These are phyloP conservation scores for Platichthys stellatus DNA, from an alignment of 2,113 vertebrate species.

Conservation along the genomic window DNA sequence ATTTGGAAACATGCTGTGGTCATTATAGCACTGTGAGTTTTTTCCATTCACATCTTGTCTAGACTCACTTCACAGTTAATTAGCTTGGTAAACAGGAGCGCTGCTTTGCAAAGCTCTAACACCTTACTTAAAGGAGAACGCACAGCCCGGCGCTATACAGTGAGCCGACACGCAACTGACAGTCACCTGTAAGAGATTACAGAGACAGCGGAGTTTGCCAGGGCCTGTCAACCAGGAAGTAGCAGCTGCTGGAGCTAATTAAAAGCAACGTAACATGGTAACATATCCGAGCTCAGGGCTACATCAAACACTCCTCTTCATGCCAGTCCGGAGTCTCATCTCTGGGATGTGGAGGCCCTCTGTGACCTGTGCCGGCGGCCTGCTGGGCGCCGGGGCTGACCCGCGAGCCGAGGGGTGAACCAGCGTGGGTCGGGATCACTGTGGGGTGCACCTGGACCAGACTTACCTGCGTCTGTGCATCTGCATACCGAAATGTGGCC, in stretches of 20 bases:
- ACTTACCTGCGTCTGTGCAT: constrained; percentile 79
- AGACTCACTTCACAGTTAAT: constrained; percentile 62
- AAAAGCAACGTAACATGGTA: constrained; percentile 85
- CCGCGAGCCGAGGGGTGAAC: constrained; percentile 65
- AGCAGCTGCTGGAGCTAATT: constrained; percentile 90
- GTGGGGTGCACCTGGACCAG: constrained; percentile 74
- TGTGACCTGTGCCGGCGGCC: constrained; percentile 75
- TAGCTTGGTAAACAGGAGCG: constrained; percentile 60
- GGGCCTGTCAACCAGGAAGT: constrained; percentile 82
- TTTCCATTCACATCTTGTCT: constrained; percentile 37
- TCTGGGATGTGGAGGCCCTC: constrained; percentile 75
- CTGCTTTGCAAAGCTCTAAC: constrained; percentile 37
- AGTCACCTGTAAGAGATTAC: constrained; percentile 91
- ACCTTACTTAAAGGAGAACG: constrained; percentile 61
- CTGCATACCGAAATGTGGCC: constrained; percentile 71
- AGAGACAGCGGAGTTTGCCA: constrained; percentile 76
- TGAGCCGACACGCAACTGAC: constrained; percentile 54
- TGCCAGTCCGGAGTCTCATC: constrained; percentile 80
- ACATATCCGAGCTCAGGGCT: constrained; percentile 72
- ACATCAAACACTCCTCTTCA: constrained; percentile 84
- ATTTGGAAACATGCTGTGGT: constrained; percentile 80
- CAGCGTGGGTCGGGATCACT: constrained; percentile 61
- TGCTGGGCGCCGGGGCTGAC: constrained; percentile 78
- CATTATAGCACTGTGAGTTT: constrained; percentile 54
- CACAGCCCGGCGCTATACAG: constrained; percentile 30